Percentiles rank a stretch among this genome's conserved stretches.
Evolutionary conservation across 2,113 vertebrate species (phyloP).

Genomic region (cattle (Bos taurus)): ARS-UCD2.0 NC_037356.1:15700001-15700500

Average conservation of each 20-base stretch:
- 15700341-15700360: background rate
- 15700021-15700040: background rate
- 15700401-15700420: background rate
- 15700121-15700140: background rate
- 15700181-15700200: background rate
- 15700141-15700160: background rate
- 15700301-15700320: background rate
- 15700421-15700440: background rate
- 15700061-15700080: rapidly evolving
- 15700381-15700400: background rate
- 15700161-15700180: background rate
- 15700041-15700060: background rate
- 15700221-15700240: background rate
- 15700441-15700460: background rate
- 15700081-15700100: background rate
- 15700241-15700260: background rate
- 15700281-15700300: background rate
- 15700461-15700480: background rate
- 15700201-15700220: background rate
- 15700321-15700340: background rate
- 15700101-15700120: background rate
- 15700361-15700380: background rate
- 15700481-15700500: background rate
- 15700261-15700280: background rate
- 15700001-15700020: background rate